A percentile compares a stretch with the other conserved stretches of the same genome.
phyloP scores from a whole-genome alignment of 2,888 invertebrate genomes.

The Tenodera sinensis region DNA sequence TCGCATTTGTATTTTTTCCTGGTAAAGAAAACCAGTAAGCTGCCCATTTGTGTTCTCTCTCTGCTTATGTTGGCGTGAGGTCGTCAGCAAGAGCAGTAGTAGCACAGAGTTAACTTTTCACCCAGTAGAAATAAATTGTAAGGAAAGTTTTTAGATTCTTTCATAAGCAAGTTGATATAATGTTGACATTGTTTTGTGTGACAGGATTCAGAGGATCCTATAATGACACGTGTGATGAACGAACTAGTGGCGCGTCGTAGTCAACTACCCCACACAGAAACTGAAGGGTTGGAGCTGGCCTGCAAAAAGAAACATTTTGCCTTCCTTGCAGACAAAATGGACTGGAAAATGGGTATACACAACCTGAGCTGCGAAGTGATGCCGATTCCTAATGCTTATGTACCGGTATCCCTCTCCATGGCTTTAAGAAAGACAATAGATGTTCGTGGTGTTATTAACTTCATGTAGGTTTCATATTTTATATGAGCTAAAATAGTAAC shows the following conservation, averaged over 20 bases:
- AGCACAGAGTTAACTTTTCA: too few species aligned
- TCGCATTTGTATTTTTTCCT: too few species aligned
- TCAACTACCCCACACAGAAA: not conserved
- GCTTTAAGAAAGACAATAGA: not conserved
- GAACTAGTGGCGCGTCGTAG: not conserved
- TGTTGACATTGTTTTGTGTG: not conserved
- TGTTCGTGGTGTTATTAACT: not conserved
- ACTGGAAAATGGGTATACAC: not conserved
- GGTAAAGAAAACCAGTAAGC: too few species aligned
- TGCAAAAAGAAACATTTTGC: not conserved
- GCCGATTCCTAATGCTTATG: not conserved
- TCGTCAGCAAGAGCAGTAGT: too few species aligned
- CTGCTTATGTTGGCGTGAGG: too few species aligned
- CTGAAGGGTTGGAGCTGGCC: not conserved
- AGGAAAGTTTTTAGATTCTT: too few species aligned
- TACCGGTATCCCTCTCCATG: not conserved
- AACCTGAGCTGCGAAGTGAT: not conserved
- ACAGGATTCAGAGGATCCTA: not conserved
- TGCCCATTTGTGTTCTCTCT: rapidly evolving
- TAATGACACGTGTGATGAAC: not conserved
- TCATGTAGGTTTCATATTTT: not conserved
- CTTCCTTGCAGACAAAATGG: not conserved
- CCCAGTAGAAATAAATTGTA: too few species aligned
- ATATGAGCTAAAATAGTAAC: not conserved
- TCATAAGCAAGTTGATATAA: too few species aligned